Conservation (phyloP, 2,888 invertebrate genomes). For the Hedya salicella region DNA sequence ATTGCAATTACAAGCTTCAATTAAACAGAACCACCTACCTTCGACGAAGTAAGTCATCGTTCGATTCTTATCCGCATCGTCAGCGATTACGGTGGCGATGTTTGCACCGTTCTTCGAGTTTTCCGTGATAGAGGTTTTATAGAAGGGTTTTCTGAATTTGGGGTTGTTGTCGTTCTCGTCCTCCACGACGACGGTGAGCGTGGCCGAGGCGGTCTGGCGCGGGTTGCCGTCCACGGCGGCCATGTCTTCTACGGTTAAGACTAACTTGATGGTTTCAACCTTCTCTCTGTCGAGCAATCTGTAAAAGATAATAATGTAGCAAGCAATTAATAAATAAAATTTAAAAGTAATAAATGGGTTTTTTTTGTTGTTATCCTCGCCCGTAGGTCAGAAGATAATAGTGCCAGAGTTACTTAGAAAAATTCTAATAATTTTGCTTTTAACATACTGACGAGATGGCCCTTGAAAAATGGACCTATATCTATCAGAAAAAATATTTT, state of each 20-base stretch:
- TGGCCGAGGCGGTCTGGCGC: conserved; percentile 89
- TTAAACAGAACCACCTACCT: conserved; percentile 64
- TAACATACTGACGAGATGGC: no score
- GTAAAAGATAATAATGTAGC: conserved; percentile 50
- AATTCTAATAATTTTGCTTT: no score
- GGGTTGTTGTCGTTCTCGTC: conserved; percentile 97
- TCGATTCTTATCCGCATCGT: conserved; percentile 94
- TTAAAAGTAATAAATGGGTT: no score
- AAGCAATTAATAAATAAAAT: no score
- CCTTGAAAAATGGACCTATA: no score
- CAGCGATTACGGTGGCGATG: conserved; percentile 91
- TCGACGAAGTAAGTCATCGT: conserved; percentile 92
- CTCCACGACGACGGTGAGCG: conserved; percentile 89
- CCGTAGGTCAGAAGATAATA: no score
- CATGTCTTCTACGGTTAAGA: conserved; percentile 92
- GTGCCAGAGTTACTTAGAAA: no score
- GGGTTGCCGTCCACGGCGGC: conserved; percentile 89
- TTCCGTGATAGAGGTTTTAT: conserved; percentile 92
- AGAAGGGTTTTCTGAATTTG: conserved; percentile 91
- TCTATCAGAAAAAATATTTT: no score
- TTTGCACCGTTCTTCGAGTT: conserved; percentile 94
- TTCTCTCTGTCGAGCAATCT: conserved; percentile 92
- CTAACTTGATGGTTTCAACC: conserved; percentile 91
- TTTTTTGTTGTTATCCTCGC: no score
- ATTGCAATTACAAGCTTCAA: no score